Evolutionary conservation across 1,140 invertebrate genomes (phyloP).

Genomic region (Saccostrea glomerata): DNA sequence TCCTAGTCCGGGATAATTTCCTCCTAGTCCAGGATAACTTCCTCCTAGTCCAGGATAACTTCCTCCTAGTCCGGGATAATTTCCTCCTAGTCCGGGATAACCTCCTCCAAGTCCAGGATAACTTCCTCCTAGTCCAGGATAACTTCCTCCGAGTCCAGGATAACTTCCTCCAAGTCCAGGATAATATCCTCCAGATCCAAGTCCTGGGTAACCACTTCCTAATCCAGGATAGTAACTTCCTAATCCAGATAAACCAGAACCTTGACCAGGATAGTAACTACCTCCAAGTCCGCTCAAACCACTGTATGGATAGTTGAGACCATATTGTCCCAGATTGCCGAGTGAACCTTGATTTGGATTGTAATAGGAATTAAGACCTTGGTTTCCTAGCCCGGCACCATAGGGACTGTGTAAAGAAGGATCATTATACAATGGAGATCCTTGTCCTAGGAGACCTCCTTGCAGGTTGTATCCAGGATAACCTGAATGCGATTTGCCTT

Average conservation of each 20-base stretch:
- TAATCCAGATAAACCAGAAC: not conserved
- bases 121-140: not conserved
- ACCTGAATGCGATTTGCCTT: not conserved
- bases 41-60: not conserved
- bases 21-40: not conserved
- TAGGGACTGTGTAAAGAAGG: not conserved
- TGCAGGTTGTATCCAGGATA: not conserved
- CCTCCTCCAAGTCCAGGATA: not conserved
- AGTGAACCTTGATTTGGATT: not conserved
- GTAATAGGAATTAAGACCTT: not conserved
- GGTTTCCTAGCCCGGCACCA: not conserved
- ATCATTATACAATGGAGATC: not conserved
- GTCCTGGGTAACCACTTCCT: not conserved
- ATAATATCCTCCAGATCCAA: not conserved
- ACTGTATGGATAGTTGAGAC: not conserved
- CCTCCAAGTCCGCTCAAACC: not conserved
- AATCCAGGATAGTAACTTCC: not conserved
- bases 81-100: not conserved
- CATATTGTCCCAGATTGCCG: not conserved
- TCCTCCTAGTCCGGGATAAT: not conserved
- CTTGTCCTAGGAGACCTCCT: not conserved
- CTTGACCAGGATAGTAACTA: not conserved
- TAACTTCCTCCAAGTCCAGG: not conserved
- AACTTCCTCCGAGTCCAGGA: not conserved
- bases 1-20: not conserved